These are phyloP conservation scores for Helleia helle DNA, from an alignment of 2,888 invertebrate genomes.

Conservation along the genomic window DNA sequence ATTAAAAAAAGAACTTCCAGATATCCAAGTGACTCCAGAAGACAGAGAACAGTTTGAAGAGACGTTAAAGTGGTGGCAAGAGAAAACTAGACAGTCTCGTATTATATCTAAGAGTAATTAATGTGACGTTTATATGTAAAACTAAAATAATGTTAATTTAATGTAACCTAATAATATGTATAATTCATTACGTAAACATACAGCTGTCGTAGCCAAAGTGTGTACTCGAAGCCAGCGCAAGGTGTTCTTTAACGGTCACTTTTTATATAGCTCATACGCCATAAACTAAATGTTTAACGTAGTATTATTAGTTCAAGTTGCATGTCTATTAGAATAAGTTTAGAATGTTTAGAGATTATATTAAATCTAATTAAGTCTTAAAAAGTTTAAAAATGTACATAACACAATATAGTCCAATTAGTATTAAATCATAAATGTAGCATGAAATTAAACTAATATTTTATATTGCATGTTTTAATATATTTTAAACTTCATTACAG, in stretches of 20 bases:
- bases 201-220: constrained; percentile 68
- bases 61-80: constrained; percentile 69
- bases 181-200: constrained; percentile 36
- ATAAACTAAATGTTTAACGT: constrained; percentile 2
- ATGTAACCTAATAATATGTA: constrained; percentile 27
- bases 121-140: constrained; percentile 12
- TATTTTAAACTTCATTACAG: background rate
- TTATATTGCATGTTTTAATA: background rate
- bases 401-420: background rate
- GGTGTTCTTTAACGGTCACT: constrained; percentile 62
- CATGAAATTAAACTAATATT: background rate
- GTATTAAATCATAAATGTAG: background rate
- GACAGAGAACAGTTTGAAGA: constrained; percentile 66
- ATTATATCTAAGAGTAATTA: constrained; percentile 30
- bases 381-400: no score
- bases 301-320: constrained; percentile 1
- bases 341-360: background rate
- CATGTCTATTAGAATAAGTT: background rate
- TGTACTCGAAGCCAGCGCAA: constrained; percentile 51
- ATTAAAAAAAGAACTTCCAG: constrained; percentile 60
- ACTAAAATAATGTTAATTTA: background rate
- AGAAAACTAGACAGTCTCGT: constrained; percentile 54
- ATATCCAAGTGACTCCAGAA: constrained; percentile 63
- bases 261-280: constrained; percentile 14
- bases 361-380: constrained; percentile 1